phyloP scores from a whole-genome alignment of 2,888 invertebrate species.

The Lasius fuliginosus region DNA sequence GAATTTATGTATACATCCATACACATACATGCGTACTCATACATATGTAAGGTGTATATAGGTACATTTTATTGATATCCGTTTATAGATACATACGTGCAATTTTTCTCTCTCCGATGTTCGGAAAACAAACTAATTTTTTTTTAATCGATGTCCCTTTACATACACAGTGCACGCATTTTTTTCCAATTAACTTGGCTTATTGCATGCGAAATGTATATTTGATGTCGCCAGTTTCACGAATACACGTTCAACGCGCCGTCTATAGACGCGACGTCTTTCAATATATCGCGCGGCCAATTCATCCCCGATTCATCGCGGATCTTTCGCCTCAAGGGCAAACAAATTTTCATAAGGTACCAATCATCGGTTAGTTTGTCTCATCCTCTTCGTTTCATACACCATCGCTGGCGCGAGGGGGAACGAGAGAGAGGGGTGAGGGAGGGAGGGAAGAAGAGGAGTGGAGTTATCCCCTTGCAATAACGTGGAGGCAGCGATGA shows the following conservation, averaged over 20 bases:
- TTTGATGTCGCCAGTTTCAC: constrained; percentile 27
- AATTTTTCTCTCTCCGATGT: constrained; percentile 25
- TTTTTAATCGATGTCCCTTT: constrained; percentile 37
- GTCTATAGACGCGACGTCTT: constrained; percentile 24
- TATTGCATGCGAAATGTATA: constrained; percentile 41
- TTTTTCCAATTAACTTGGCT: constrained; percentile 35
- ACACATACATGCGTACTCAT: background rate
- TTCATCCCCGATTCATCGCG: constrained; percentile 47
- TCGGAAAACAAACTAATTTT: constrained; percentile 42
- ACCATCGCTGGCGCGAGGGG: background rate
- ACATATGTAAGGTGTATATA: background rate
- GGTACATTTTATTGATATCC: background rate
- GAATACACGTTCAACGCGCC: background rate
- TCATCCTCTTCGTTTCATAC: constrained; percentile 30
- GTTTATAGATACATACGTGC: constrained; percentile 14
- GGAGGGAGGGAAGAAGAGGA: too few relatives aligned
- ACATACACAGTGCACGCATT: background rate
- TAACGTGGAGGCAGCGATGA: constrained; percentile 70
- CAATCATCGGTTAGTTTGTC: constrained; percentile 67
- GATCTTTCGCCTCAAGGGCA: constrained; percentile 46
- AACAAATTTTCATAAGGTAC: constrained; percentile 71
- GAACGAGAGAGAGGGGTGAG: background rate
- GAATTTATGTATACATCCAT: constrained; percentile 25
- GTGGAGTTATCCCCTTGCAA: constrained; percentile 68
- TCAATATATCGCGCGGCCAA: constrained; percentile 48